phyloP scores from a whole-genome alignment of 2,797 vertebrate species.

The Huso huso region DNA sequence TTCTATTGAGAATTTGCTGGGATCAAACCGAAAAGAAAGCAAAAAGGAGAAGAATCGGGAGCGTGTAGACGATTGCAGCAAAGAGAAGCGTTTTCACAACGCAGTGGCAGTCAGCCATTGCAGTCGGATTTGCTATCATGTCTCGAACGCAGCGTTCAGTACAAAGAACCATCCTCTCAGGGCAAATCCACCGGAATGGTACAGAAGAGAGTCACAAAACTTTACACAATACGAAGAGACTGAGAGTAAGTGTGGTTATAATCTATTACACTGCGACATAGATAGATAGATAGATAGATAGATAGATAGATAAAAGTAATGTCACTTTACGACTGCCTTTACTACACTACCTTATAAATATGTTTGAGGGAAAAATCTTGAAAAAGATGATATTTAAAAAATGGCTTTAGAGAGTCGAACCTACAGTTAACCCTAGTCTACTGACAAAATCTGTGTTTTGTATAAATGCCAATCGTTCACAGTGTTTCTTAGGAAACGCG shows the following conservation, averaged over 20 bases:
- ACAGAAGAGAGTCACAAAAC: conserved; percentile 41
- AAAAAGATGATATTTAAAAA: too few relatives aligned
- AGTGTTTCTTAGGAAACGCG: too few relatives aligned
- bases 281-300: too few relatives aligned
- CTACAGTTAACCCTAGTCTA: too few relatives aligned
- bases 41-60: conserved; percentile 19
- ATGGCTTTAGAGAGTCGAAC: too few relatives aligned
- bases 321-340: too few relatives aligned
- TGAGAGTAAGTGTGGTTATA: conserved; percentile 58
- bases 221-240: conserved; percentile 51
- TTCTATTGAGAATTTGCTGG: conserved; percentile 84
- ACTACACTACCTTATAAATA: too few relatives aligned
- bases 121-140: conserved; percentile 11
- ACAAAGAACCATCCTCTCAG: conserved; percentile 34
- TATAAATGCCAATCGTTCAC: too few relatives aligned
- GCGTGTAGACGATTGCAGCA: conserved; percentile 20
- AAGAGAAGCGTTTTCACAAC: conserved; percentile 20
- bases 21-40: conserved; percentile 43
- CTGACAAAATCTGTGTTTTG: too few relatives aligned
- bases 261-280: background rate
- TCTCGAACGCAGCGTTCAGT: conserved; percentile 26
- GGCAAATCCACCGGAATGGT: conserved; percentile 53
- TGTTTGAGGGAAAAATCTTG: too few relatives aligned
- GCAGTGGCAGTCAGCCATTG: conserved; percentile 23
- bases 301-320: too few relatives aligned